A percentile compares a stretch with the other conserved stretches of the same genome.
These are phyloP conservation scores for Charaxes varanes DNA, from an alignment of 1,140 invertebrate genomes.

Conservation along the genomic window DNA sequence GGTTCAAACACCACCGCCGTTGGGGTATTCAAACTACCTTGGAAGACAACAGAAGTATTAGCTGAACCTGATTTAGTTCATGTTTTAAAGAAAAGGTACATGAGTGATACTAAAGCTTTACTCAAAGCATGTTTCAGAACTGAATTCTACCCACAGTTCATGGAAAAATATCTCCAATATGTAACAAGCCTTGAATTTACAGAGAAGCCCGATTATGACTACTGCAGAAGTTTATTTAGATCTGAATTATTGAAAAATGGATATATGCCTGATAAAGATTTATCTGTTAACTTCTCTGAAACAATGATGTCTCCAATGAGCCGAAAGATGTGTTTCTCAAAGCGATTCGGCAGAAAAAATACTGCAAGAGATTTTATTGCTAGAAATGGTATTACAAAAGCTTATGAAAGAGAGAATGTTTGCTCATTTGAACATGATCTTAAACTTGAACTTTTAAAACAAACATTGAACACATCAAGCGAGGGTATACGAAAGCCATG, in stretches of 20 bases:
- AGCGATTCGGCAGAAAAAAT: conserved; percentile 53
- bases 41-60: too few species aligned
- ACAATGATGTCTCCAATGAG: conserved; percentile 48
- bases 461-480: conserved; percentile 60
- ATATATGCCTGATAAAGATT: conserved; percentile 62
- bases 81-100: conserved; percentile 82
- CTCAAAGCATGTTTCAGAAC: conserved; percentile 75
- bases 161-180: conserved; percentile 77
- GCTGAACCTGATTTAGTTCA: too few species aligned
- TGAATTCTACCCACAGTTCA: conserved; percentile 76
- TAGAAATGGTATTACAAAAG: conserved; percentile 58
- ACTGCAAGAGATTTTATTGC: conserved; percentile 51
- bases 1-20: too few species aligned
- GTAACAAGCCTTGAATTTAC: conserved; percentile 75
- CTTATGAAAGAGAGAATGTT: conserved; percentile 65
- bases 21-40: too few species aligned
- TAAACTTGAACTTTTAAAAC: conserved; percentile 62
- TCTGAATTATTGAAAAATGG: conserved; percentile 75
- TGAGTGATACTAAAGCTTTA: conserved; percentile 75
- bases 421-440: conserved; percentile 62
- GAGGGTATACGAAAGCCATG: conserved; percentile 66
- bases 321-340: conserved; percentile 52
- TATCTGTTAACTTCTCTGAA: conserved; percentile 72
- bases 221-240: conserved; percentile 75
- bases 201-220: conserved; percentile 78